phyloP scores from a whole-genome alignment of 2,113 vertebrate species.

The Chrysochloris asiatica region DNA sequence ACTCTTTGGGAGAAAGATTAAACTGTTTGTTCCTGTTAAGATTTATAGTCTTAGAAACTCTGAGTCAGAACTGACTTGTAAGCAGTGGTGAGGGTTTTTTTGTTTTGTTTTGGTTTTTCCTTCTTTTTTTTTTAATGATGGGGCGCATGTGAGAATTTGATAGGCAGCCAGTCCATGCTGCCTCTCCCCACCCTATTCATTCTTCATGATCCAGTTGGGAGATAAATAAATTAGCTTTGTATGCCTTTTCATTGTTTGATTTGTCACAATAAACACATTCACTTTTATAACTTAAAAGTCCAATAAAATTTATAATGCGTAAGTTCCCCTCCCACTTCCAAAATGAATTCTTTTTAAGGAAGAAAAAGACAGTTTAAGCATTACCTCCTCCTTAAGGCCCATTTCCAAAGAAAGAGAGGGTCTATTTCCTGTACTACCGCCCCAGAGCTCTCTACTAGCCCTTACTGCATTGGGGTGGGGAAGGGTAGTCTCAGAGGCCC shows the following conservation, averaged over 20 bases:
- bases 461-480: background rate
- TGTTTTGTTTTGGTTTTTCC: too few species aligned
- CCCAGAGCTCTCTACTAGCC: fast-evolving
- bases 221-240: constrained; percentile 13
- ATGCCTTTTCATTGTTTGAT: constrained; percentile 24
- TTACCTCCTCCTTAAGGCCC: background rate
- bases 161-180: background rate
- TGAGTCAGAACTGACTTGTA: too few species aligned
- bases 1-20: too few species aligned
- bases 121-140: too few species aligned
- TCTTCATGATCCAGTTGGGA: constrained; percentile 8
- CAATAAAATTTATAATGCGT: constrained; percentile 24
- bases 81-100: too few species aligned
- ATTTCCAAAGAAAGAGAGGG: background rate
- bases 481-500: background rate
- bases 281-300: constrained; percentile 31
- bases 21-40: too few species aligned
- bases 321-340: background rate
- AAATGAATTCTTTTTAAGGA: background rate
- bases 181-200: background rate
- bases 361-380: background rate
- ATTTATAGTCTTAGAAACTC: too few species aligned
- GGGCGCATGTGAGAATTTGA: too few species aligned
- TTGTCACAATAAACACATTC: background rate
- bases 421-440: too few species aligned